Base-by-base conservation (phyloP, 92 coral and sea anemone genomes). In the Phenganax marumi region DNA sequence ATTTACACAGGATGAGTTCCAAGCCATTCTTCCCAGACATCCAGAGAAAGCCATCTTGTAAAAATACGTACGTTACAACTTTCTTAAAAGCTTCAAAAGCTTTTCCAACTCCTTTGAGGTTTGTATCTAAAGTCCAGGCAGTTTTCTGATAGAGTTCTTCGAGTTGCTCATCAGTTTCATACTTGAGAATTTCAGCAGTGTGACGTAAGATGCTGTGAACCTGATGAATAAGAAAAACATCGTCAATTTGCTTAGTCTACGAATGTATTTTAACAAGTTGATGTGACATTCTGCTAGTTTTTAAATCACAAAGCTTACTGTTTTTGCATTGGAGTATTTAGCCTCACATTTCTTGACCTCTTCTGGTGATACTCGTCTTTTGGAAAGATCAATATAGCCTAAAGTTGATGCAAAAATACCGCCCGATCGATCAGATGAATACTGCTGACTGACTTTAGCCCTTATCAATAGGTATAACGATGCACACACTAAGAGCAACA, bases 311-410 rank as follows among this genome's bases (percentile, higher is more conserved):
- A 33, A 43, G 54, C 92, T 90, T 88, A 96, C 99, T 24, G 99
- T 91, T 92, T 96, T 96, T 50, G 99, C 97, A 85, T 91, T 92
- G 66, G 99, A 92, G 47, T 90, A 96, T 81, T 96, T 96, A 24
- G 91, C 97, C 72, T 96, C 99, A 82, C 99, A 96, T 86, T 96
- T 96, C 81, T 96, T 96, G 70, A 96, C 92, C 87, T 96, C 99
- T 81, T 96, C 99, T 12, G 99, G 99, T 19, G 99, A 96, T 26
- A 96, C 99, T 84, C 99, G 85, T 68, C 99, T 87, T 79, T 96
- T 96, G 0, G 99, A 96, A 77, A 96, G 80, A 84, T 96, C 99
- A 84, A 96, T 96, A 73, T 96, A 96, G 8, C 99, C 99, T 96
- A 81, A 23, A 39, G 84, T 58, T 9, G 33, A 69, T 0, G 49